A percentile compares a stretch with the other conserved stretches of the same genome.
Conservation (phyloP, 2,888 invertebrate genomes). For the Cacoxenus indagator region DNA sequence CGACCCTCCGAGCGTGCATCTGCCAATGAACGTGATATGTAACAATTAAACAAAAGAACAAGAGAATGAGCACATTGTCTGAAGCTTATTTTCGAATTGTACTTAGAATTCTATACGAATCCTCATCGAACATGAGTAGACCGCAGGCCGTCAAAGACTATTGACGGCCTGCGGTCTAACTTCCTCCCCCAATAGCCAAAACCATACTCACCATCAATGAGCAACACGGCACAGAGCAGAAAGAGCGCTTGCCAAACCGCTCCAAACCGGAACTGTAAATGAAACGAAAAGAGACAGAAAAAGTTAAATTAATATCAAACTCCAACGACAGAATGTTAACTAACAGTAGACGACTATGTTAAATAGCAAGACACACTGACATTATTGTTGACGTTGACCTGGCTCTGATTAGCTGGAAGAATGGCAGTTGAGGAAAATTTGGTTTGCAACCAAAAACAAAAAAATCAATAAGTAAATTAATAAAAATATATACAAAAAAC, state of each 20-base stretch:
- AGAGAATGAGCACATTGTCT: neutral
- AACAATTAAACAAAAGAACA: neutral
- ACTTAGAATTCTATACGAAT: too few relatives aligned
- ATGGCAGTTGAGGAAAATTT: too few relatives aligned
- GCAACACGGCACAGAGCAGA: slow-evolving; percentile 61
- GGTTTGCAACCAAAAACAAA: too few relatives aligned
- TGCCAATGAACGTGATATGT: slow-evolving; percentile 41
- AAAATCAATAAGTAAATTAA: too few relatives aligned
- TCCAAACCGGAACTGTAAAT: slow-evolving; percentile 68
- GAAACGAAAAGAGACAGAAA: slow-evolving; percentile 9
- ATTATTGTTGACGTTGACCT: neutral
- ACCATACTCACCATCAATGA: slow-evolving; percentile 62
- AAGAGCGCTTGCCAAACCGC: slow-evolving; percentile 68
- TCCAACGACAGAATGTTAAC: neutral
- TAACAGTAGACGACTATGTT: neutral
- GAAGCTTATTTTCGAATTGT: neutral
- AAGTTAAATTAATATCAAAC: neutral
- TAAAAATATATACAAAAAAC: too few relatives aligned
- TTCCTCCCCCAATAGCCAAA: neutral
- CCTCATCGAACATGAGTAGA: too few relatives aligned
- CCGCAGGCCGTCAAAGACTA: neutral
- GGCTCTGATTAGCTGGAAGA: too few relatives aligned
- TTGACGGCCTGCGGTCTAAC: neutral
- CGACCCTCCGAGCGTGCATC: slow-evolving; percentile 75
- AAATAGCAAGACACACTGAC: slow-evolving; percentile 3